These are phyloP conservation scores for Ommatoiulus sabulosus DNA, from an alignment of 2,888 invertebrate genomes.

Conservation along the genomic window DNA sequence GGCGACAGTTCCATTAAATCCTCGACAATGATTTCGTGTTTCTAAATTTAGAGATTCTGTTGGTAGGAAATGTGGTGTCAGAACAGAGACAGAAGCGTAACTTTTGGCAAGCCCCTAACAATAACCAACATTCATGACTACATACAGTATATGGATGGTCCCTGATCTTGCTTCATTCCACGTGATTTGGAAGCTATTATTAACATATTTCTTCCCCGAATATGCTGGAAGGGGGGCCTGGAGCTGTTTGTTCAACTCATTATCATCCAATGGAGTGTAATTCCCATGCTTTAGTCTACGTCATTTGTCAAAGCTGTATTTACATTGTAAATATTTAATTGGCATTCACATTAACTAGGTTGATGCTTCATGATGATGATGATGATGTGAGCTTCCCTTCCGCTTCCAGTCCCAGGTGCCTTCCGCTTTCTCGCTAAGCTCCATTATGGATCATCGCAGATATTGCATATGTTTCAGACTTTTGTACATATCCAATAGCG, in stretches of 20 bases:
- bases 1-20: no score
- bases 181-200: no score
- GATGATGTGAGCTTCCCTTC: constrained; percentile 4
- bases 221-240: neutral
- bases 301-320: constrained; percentile 56
- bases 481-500: neutral
- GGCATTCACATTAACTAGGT: constrained; percentile 51
- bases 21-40: no score
- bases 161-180: neutral
- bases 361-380: constrained; percentile 40
- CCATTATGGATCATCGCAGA: constrained; percentile 49
- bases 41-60: no score
- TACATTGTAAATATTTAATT: constrained; percentile 57
- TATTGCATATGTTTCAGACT: constrained; percentile 23
- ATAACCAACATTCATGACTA: no score
- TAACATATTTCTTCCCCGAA: constrained; percentile 41
- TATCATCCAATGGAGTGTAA: constrained; percentile 56
- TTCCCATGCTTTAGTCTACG: constrained; percentile 52
- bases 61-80: no score
- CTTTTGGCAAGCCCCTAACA: no score
- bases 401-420: constrained; percentile 42
- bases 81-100: no score
- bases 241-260: constrained; percentile 54
- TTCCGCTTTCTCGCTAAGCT: constrained; percentile 48
- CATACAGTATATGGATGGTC: neutral